Evolutionary conservation across 2,113 vertebrate species (phyloP).

Genomic region (Rhinopomastus cyanomelas): DNA sequence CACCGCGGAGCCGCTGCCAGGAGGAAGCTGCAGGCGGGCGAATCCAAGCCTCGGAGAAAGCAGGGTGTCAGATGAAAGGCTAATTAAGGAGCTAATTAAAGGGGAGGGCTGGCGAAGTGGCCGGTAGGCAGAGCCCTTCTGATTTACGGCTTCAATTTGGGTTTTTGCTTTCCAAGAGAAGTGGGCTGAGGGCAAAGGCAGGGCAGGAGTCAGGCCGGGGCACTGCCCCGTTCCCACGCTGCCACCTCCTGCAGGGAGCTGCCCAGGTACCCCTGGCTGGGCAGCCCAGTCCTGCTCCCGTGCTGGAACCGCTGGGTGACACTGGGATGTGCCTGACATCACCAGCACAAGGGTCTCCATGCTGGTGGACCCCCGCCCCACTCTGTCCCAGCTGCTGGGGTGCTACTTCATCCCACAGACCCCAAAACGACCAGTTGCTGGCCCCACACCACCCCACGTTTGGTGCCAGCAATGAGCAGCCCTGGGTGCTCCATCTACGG

Average conservation of each 20-base stretch:
- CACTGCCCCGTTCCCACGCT: neutral
- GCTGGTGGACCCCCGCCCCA: neutral
- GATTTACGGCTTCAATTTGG: neutral
- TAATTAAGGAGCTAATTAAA: slow-evolving; percentile 65
- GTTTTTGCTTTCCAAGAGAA: slow-evolving; percentile 50
- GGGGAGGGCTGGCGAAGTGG: neutral
- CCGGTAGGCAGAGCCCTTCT: slow-evolving; percentile 29
- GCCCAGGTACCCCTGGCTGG: fast-evolving
- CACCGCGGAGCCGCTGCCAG: neutral
- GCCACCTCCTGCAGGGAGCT: fast-evolving
- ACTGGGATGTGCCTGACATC: fast-evolving
- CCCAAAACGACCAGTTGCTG: fast-evolving
- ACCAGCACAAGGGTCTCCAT: fast-evolving
- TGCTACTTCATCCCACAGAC: neutral
- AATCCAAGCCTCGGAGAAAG: slow-evolving; percentile 4
- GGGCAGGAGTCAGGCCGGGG: neutral
- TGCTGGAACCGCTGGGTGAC: neutral
- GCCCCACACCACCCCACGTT: fast-evolving
- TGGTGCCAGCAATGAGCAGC: fast-evolving
- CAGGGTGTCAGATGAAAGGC: neutral
- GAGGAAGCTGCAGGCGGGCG: neutral
- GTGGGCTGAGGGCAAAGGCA: neutral
- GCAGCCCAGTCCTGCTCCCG: fast-evolving
- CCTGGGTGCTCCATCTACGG: fast-evolving
- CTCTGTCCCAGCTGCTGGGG: neutral